Base-by-base conservation (phyloP, 2,888 invertebrate species). In the Perizoma affinitatum region DNA sequence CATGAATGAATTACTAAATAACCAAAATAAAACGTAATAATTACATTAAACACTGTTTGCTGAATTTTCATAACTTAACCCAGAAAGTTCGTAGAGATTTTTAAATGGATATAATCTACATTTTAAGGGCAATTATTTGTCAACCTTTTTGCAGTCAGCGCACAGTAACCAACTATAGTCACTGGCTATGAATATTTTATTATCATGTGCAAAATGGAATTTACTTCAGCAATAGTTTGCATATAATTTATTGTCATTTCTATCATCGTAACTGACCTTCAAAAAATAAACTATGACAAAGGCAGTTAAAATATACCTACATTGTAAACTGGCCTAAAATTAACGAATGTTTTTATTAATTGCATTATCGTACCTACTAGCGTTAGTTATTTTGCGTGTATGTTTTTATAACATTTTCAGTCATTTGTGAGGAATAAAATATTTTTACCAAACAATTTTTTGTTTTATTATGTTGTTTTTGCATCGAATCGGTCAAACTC, bases 401-500 rank as follows among this genome's bases (percentile, higher is more conserved):
- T 90, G 89, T 91, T 89, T 89, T 86, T 83, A 88, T 91, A 90
- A 88, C 86, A 83, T 87, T 88, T 90, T 89, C 88, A 92, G 91
- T 90, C 90, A 91, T 88, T 86, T 89, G 88, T 90, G 88, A 85
- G 80, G 78, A 86, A 87, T 88, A 90, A 91, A 90, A 84, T 84
- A 83, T 88, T 90, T 89, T 89, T 90, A 90, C 90, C 90, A 90
- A 90, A 88, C 80, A 73, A 75, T 66, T 61, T 61, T 62, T 58
- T 60, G 50, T 63, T 55, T 52, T 51, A 22, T 3, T 22, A 3
- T 22, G 22, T 3, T 22, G 22, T 22, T 22, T 22, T 22, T 22
- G 22, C 22, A 22, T 22, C 22, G 3, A 22, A 22, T 2, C 22
- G 22, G 22, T 3, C 22, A 22, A 22, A 22, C 22, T 3, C n/a